Evolutionary conservation across 2,888 invertebrate species (phyloP).

Genomic region (Sinotaia quadrata): DNA sequence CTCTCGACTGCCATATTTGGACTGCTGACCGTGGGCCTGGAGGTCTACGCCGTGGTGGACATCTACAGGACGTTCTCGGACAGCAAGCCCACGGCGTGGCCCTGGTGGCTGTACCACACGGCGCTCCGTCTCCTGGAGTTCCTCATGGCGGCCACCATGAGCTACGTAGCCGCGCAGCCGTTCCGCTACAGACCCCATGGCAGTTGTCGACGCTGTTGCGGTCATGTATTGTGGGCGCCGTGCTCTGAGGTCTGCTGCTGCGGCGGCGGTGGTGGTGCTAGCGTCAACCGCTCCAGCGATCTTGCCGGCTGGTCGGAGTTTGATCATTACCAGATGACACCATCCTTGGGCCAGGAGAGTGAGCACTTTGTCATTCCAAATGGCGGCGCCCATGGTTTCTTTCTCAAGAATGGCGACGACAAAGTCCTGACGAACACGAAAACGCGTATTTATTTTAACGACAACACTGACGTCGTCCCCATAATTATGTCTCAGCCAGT

Average conservation of each 20-base stretch:
- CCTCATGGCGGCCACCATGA: constrained; percentile 85
- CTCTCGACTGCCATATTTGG: constrained; percentile 89
- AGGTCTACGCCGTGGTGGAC: constrained; percentile 85
- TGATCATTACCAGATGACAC: constrained; percentile 12
- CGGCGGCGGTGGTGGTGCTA: neutral
- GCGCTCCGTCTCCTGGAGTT: constrained; percentile 88
- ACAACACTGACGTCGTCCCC: constrained; percentile 28
- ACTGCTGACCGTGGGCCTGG: constrained; percentile 85
- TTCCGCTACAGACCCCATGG: constrained; percentile 46
- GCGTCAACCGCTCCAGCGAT: constrained; percentile 9
- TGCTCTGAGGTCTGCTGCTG: constrained; percentile 34
- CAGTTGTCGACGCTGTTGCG: constrained; percentile 3
- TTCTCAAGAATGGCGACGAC: neutral
- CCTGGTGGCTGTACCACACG: constrained; percentile 93
- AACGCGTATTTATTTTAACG: constrained; percentile 21
- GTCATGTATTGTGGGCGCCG: constrained; percentile 34
- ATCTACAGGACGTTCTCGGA: constrained; percentile 73
- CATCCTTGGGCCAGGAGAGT: constrained; percentile 5
- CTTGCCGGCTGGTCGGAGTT: constrained; percentile 18
- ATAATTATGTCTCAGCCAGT: constrained; percentile 28
- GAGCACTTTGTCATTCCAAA: neutral
- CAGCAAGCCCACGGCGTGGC: constrained; percentile 78
- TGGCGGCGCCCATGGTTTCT: neutral
- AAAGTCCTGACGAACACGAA: neutral
- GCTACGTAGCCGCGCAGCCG: constrained; percentile 86